Percentiles rank a stretch among this genome's conserved stretches.
Conservation (phyloP, 35 echinoderm and acorn worm species). For the Ophiothrix spiculata region DNA sequence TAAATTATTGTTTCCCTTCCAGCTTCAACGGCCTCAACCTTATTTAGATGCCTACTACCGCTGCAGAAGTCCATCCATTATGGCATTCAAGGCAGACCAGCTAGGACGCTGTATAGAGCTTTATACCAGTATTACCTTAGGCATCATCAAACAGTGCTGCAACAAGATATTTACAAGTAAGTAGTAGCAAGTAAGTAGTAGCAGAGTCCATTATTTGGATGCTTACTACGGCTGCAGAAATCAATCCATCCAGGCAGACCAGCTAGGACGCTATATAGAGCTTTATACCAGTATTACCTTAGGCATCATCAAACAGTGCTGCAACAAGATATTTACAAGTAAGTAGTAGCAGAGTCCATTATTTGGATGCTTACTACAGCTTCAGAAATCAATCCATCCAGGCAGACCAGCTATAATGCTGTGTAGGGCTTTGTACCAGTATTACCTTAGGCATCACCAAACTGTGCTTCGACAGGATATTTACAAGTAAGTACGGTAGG, state of each 20-base stretch:
- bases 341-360: constrained; percentile 32
- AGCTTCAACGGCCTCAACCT: constrained; percentile 50
- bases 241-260: constrained; percentile 44
- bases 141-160: constrained; percentile 37
- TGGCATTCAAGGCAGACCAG: constrained; percentile 45
- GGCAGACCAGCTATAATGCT: constrained; percentile 29
- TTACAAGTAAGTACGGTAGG: constrained; percentile 35
- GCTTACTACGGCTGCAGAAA: constrained; percentile 49
- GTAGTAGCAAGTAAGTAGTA: constrained; percentile 37
- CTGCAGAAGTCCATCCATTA: constrained; percentile 66
- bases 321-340: constrained; percentile 58
- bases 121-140: constrained; percentile 41
- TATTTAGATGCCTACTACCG: constrained; percentile 48
- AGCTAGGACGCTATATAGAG: constrained; percentile 36
- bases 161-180: constrained; percentile 63
- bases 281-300: constrained; percentile 36
- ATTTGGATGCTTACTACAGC: constrained; percentile 38
- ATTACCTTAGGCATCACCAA: too few species aligned
- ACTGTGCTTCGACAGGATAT: constrained; percentile 44
- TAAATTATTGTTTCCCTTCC: neutral
- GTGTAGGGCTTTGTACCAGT: constrained; percentile 19
- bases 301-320: constrained; percentile 42
- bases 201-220: constrained; percentile 55
- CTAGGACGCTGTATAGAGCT: constrained; percentile 32
- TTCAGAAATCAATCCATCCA: constrained; percentile 47